Base-by-base conservation (phyloP, 2,888 invertebrate genomes). In the Spatulosminthurus flaviceps region DNA sequence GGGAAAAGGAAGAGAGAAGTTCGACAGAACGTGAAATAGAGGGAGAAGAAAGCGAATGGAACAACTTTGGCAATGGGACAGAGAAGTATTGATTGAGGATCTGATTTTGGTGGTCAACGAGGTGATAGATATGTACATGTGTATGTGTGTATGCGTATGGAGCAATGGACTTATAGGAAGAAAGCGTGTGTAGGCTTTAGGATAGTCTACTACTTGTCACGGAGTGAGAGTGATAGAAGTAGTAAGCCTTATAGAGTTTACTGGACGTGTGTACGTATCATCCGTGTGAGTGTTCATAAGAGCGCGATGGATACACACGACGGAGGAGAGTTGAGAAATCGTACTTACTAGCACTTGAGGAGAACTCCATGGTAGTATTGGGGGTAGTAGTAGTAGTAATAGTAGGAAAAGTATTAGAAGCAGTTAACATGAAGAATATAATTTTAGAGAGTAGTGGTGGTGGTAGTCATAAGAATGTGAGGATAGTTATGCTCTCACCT, bases 61-160 rank as follows among this genome's bases (percentile, higher is more conserved):
- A 64, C 26, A 64, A 64, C 29, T 69, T 69, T 69, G 69, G 69
- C 69, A 69, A 7, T n/a, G 69, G 21, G 21, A 69, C 69, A 29
- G 11, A 69, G n/a, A 28, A 69, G 29, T 69, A 69, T 69, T 69
- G 69, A 69, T 69, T 69, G 69, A 69, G 69, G 34, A 34, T 69
- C 34, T 28, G 69, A 69, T 69, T 69, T 28, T 26, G 19, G 69
- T 69, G 69, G 69, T 69, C 69, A 69, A 69, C 4, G 21, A 69
- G 69, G 69, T 69, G 64, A 21, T 11, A 51, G 51, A 41, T 7
- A 13, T 13, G n/a, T n/a, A n/a, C n/a, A n/a, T n/a, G n/a, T n/a
- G n/a, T n/a, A n/a, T n/a, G n/a, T n/a, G n/a, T n/a, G n/a, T n/a
- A n/a, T n/a, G n/a, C n/a, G n/a, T n/a, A n/a, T n/a, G n/a, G n/a